Conservation (phyloP, 92 coral and sea anemone species). For the Virgularia gustaviana region DNA sequence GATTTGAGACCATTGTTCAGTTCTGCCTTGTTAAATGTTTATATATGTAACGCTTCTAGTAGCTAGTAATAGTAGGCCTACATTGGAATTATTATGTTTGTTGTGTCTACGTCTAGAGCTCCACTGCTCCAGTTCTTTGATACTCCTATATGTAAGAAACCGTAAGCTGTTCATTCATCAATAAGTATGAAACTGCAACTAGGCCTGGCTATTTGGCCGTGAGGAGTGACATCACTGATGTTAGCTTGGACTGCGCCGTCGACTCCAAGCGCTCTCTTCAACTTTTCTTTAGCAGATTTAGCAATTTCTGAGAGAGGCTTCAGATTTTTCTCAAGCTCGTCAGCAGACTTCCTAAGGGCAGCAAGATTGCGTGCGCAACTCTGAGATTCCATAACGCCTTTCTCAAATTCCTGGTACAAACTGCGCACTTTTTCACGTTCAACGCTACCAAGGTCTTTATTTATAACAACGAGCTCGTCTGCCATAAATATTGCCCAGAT, state of each 20-base stretch:
- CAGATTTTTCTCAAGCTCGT: background rate
- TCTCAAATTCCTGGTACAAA: conserved; percentile 30
- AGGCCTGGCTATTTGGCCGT: no score
- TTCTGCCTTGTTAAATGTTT: no score
- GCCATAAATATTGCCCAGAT: conserved; percentile 61
- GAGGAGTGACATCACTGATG: no score
- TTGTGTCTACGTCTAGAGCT: no score
- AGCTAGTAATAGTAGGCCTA: no score
- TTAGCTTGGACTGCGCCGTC: background rate
- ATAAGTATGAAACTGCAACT: no score
- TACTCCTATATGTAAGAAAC: no score
- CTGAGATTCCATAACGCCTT: conserved; percentile 20
- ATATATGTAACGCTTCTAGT: no score
- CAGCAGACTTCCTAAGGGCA: conserved; percentile 2
- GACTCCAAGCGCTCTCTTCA: background rate
- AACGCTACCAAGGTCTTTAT: conserved; percentile 32
- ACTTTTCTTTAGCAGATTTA: background rate
- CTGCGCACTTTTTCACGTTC: conserved; percentile 12
- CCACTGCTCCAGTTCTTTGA: no score
- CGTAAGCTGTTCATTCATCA: no score
- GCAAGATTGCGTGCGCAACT: conserved; percentile 23
- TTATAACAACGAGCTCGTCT: conserved; percentile 37
- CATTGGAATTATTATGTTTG: no score
- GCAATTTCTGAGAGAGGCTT: conserved; percentile 3
- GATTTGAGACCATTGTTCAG: no score